Evolutionary conservation across 2,888 invertebrate genomes (phyloP).

Genomic region (Shargacucullia verbasci): DNA sequence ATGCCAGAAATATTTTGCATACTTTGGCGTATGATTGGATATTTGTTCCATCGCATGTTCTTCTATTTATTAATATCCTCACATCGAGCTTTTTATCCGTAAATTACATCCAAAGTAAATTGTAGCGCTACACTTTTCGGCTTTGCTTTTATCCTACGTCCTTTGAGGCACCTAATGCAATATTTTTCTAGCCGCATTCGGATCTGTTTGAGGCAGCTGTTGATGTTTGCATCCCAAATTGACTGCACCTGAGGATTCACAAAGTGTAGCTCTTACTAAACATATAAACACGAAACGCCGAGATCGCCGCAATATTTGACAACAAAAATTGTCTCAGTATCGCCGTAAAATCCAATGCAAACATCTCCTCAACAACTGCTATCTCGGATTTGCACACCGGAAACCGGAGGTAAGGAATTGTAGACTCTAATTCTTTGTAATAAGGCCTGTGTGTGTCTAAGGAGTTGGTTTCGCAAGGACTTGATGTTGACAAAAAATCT

Average conservation of each 20-base stretch:
- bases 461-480: conserved; percentile 19
- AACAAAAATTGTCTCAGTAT: conserved; percentile 67
- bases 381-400: conserved; percentile 26
- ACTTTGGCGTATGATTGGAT: too few species aligned
- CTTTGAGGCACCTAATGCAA: conserved; percentile 28
- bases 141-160: conserved; percentile 8
- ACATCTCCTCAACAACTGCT: conserved; percentile 61
- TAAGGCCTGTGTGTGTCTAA: conserved; percentile 23
- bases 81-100: too few species aligned
- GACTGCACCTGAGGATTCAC: conserved; percentile 39
- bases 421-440: conserved; percentile 24
- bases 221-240: conserved; percentile 53
- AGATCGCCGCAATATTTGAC: conserved; percentile 62
- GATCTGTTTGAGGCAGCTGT: conserved; percentile 1
- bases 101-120: conserved; percentile 5
- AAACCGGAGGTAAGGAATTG: conserved; percentile 23
- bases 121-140: not conserved
- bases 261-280: conserved; percentile 38
- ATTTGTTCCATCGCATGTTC: too few species aligned
- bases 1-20: too few species aligned
- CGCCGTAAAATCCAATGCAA: conserved; percentile 70
- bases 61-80: too few species aligned
- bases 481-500: conserved; percentile 63
- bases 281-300: conserved; percentile 50
- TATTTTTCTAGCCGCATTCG: conserved; percentile 16